Base-by-base conservation (phyloP, 2,888 invertebrate genomes). In the Eucriotettix oculatus region DNA sequence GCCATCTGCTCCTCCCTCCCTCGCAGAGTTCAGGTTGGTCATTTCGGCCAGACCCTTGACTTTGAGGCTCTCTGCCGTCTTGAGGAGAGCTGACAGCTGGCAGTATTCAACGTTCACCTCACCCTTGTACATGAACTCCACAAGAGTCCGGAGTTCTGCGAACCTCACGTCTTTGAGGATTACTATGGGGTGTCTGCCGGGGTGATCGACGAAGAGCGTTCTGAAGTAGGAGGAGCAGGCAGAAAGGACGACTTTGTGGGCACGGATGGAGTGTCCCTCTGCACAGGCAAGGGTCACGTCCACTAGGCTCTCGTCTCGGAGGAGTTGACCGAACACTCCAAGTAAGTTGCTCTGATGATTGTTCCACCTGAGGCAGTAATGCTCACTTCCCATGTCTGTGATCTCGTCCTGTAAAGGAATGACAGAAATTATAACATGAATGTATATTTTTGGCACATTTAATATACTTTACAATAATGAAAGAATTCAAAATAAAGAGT, bases 321-420 rank as follows among this genome's bases (percentile, higher is more conserved):
- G 83, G 80, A 93, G 85, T 84, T 91, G 91, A 84, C 90, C 91
- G 84, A 93, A 93, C 78, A 92, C 91, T 80, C 90, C 91, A 83
- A 93, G 86, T 84, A 93, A 86, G 86, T 93, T 93, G 85, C 89
- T 90, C 85, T 91, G 91, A 90, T 93, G 92, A 90, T 93, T 92
- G 86, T 92, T 93, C 92, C 92, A 93, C 88, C 92, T 90, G 84
- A 93, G 87, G 85, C 92, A 92, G 86, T 92, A 93, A 83, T 92
- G 92, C 88, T 93, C 91, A 90, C 91, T 91, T 87, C 90, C 90
- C 90, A 90, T 90, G 87, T 89, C 90, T 89, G 85, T 85, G 85
- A 86, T 85, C 85, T 61, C 63, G 59, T 84, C 84, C 83, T 87
- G 84, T 87, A 86, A 80, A 76, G 71, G 41, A 57, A 56, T 5